Evolutionary conservation across 2,888 invertebrate genomes (phyloP), one percentile per base, ranked within the genome.

Genomic region (Megamerina dolium): DNA sequence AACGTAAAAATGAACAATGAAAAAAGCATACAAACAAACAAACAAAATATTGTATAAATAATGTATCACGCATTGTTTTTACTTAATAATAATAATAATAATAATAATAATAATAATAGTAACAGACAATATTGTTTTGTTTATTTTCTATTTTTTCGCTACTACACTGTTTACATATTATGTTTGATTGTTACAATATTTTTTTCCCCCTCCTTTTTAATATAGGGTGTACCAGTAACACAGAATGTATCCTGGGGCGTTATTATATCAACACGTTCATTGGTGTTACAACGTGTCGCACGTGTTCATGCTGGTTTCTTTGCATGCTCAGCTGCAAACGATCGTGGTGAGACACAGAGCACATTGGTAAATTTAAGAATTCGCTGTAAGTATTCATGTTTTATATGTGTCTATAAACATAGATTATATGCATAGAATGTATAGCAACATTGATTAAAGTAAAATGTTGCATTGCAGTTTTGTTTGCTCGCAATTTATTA

Each of bases 221-320:
- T 10, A 6, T 23, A 90, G 89, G 86, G 86, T 29, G 76, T 77
- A 46, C 74, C 81, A 54, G 82, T 91, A 45, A 79, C 80, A 51
- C 88, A 90, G 72, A 90, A 90, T 70, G 80, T 85, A 67, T 82
- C 87, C 31, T 81, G 85, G 42, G 89, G 91, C 43, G 78, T 91
- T 54, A 88, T 91, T 60, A 83, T 91, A 66, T 90, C 89, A 72
- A 87, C 89, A 50, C 85, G 89, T 70, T 89, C 89, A 44, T 75
- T 91, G 57, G 90, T 91, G 41, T 79, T 91, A 42, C 91, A 91
- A 73, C 82, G 83, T 57, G 87, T 91, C 58, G 83, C 83, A 23
- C 78, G 88, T 43, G 82, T 83, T 61, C 85, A 89, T 60, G 85
- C 86, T 48, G 91, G 91, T 5, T 82, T 82, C 59, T 91, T 90